Conservation (phyloP, 2,888 invertebrate species). For the Cephus spinipes region DNA sequence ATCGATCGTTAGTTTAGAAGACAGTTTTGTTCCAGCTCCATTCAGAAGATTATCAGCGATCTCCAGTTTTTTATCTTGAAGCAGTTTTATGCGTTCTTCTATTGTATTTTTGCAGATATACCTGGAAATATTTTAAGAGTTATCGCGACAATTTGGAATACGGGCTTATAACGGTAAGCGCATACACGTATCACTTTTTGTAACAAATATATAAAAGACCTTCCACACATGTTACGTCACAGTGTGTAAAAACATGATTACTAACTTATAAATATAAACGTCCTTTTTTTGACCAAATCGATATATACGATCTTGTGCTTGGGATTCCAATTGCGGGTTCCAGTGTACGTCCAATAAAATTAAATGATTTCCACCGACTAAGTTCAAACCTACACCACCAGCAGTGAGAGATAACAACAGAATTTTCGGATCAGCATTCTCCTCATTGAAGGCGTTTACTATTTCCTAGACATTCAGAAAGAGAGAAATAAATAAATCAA, state of each 20-base stretch:
- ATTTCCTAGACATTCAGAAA: conserved; percentile 39
- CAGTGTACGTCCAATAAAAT: conserved; percentile 93
- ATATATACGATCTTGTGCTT: conserved; percentile 95
- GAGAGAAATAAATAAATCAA: not conserved
- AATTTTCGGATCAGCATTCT: conserved; percentile 65
- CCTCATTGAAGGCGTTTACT: conserved; percentile 52
- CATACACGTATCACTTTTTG: no score
- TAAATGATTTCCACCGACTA: conserved; percentile 92
- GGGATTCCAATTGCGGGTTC: conserved; percentile 96
- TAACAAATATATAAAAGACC: no score
- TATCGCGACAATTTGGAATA: not conserved
- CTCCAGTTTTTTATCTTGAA: conserved; percentile 84
- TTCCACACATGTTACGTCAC: not conserved
- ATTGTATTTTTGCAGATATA: conserved; percentile 88
- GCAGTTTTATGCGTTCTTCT: conserved; percentile 83
- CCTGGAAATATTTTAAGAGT: conserved; percentile 65
- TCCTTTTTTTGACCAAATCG: conserved; percentile 87
- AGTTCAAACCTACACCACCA: conserved; percentile 94
- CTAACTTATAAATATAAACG: conserved; percentile 86
- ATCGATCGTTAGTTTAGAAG: conserved; percentile 81
- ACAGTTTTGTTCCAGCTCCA: conserved; percentile 73
- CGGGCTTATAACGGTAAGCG: no score
- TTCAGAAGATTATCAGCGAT: conserved; percentile 84
- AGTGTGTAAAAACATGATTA: conserved; percentile 18
- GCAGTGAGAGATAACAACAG: conserved; percentile 91